phyloP scores from a whole-genome alignment of 1,140 invertebrate genomes.

The Subanguina moxae region DNA sequence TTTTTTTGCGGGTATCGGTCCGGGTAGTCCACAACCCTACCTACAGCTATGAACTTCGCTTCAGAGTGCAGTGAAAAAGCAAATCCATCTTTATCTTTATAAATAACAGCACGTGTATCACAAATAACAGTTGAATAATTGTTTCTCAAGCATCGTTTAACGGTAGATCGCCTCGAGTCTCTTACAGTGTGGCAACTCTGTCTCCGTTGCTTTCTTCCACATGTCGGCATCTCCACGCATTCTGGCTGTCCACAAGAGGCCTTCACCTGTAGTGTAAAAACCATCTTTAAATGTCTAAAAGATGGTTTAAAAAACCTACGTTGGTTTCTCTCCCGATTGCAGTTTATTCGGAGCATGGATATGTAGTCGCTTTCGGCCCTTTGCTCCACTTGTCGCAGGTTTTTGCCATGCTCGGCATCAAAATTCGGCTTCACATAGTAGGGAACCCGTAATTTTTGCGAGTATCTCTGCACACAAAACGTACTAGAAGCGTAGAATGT shows the following conservation, averaged over 20 bases:
- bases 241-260: conserved; percentile 78
- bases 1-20: too few species aligned
- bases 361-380: conserved; percentile 92
- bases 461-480: conserved; percentile 74
- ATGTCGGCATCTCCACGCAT: conserved; percentile 75
- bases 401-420: conserved; percentile 83
- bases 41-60: too few species aligned
- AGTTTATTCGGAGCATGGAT: conserved; percentile 77
- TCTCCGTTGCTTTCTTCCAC: conserved; percentile 73
- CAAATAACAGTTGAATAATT: too few species aligned
- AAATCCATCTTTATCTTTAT: too few species aligned
- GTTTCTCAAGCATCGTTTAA: not conserved
- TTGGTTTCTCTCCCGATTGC: conserved; percentile 72
- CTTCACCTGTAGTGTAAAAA: conserved; percentile 66
- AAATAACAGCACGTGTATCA: too few species aligned
- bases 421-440: conserved; percentile 97
- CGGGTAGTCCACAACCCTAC: too few species aligned
- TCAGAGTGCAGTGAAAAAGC: too few species aligned
- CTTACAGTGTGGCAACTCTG: conserved; percentile 82
- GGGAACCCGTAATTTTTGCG: conserved; percentile 73
- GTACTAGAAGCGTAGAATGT: conserved; percentile 66
- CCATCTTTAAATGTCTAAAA: not conserved
- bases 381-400: conserved; percentile 78
- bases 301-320: conserved; percentile 30
- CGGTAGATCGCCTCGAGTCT: conserved; percentile 67